Evolutionary conservation across 1,140 invertebrate genomes (phyloP), one percentile per base, ranked within the genome.

Genomic region (Rhyzopertha dominica): DNA sequence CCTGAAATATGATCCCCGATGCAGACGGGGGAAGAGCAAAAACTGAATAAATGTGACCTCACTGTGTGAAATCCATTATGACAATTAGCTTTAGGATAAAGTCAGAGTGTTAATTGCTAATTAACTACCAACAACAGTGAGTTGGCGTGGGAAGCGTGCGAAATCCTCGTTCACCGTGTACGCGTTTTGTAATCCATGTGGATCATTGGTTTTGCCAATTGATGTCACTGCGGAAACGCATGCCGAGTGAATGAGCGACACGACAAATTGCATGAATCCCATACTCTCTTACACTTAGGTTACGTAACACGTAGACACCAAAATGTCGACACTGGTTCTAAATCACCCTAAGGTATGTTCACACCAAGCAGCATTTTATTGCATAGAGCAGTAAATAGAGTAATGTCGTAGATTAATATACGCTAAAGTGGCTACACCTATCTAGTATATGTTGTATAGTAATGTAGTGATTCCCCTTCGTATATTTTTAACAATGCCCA

Each of bases 91-190:
- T 53, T 23, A 36, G 42, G 25, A 48, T 49, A 53, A 53, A 53
- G 51, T 54, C 55, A 47, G 47, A 58, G 56, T 53, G 56, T 54
- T 58, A 58, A 58, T 58, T 58, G 51, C 39, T 58, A 53, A 58
- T 58, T 58, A 58, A 54, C 50, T 42, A 54, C 37, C 43, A 47
- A 45, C 47, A 58, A 58, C 44, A 53, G 37, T 41, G 54, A 49
- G 55, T 52, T 51, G 52, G 55, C 55, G 55, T 58, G 55, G 52
- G 55, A 58, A 54, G 53, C 39, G 53, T 45, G 48, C 34, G 45
- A 54, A 54, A 42, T 26, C 13, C 4, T 18, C 12, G 10, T n/a
- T 14, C 5, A 14, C 12, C 12, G 3, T 14, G 16, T 35, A n/a
- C 32, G 1, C 14, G 10, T 14, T 35, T 17, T 14, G n/a, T 35